Base-by-base conservation (phyloP, 2,113 vertebrate genomes). In the Colossoma macropomum region DNA sequence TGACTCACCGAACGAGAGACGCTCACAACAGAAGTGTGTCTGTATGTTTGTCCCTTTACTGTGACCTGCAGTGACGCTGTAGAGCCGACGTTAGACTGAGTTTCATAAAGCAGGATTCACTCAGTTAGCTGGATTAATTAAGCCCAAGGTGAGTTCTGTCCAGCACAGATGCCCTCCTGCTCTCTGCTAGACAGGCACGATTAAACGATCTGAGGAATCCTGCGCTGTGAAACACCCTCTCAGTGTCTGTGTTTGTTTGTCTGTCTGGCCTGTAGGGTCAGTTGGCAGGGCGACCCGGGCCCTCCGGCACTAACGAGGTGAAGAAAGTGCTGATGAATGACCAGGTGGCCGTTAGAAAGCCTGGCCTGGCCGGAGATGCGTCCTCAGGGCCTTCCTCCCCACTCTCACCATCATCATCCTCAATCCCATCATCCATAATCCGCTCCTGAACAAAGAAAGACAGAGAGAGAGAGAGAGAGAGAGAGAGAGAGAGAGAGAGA, bases 251-350 rank as follows among this genome's bases (percentile, higher is more conserved):
- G 28, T 25, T 19, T 21, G 62, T 69, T 38, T 38, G 66, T 69
- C 34, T 38, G 34, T 38, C 34, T 38, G 34, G 34, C 34, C 34
- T 38, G 34, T 3, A 4, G 34, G 34, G 34, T 38, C 34, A 99
- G 93, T 98, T 98, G 91, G 95, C 96, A 69, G 95, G 92, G 34
- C 96, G 96, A 69, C 96, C 94, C 74, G 95, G 96, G 32, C 97
- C 97, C 90, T 99, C 98, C 0, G 98, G 98, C 86, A 99, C 96
- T 19, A 99, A 95, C 0, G 98, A 99, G 77, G 97, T 98, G 89
- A 99, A 97, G 93, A 99, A 99, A 65, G 97, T 97, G 86, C 95
- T 97, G 90, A 99, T 93, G 90, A 99, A 99, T 77, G 98, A 96
- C 97, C 98, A 98, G 0, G 95, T 94, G n/a, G 96, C 94, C 62